Percentiles rank a stretch among this genome's conserved stretches.
Evolutionary conservation across 2,113 vertebrate genomes (phyloP).

Genomic region (Muntiacus muntjak): DNA sequence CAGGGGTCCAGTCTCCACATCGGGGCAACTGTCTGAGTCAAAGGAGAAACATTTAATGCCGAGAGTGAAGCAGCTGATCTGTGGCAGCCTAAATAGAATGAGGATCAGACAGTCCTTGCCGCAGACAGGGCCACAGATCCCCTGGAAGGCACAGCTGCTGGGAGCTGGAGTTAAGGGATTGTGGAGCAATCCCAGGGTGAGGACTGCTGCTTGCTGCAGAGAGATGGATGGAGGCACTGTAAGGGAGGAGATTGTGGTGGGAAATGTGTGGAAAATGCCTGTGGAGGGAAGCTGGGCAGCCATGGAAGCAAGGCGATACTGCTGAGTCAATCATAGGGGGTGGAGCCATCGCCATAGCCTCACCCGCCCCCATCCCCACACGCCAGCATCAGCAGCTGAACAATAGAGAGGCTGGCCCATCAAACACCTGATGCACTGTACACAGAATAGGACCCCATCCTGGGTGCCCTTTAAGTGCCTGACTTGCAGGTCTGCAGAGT

Average conservation of each 20-base stretch:
- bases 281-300: not conserved
- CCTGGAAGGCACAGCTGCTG: not conserved
- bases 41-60: not conserved
- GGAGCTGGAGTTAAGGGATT: not conserved
- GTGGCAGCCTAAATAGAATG: not conserved
- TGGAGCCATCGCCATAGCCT: not conserved
- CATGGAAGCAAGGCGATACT: not conserved
- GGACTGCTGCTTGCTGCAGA: not conserved
- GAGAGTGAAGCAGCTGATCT: not conserved
- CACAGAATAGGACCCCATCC: not conserved
- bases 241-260: not conserved
- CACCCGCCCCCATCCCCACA: too few species aligned
- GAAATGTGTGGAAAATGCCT: not conserved
- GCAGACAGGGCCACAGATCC: not conserved
- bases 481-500: not conserved
- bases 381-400: not conserved
- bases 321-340: not conserved
- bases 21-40: not conserved
- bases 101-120: not conserved
- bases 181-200: not conserved
- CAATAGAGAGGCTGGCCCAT: not conserved
- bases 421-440: not conserved
- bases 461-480: not conserved
- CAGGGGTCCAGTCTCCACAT: not conserved
- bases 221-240: not conserved